Conservation (phyloP, 2,797 vertebrate genomes). For the Phyllotis vaccarum region DNA sequence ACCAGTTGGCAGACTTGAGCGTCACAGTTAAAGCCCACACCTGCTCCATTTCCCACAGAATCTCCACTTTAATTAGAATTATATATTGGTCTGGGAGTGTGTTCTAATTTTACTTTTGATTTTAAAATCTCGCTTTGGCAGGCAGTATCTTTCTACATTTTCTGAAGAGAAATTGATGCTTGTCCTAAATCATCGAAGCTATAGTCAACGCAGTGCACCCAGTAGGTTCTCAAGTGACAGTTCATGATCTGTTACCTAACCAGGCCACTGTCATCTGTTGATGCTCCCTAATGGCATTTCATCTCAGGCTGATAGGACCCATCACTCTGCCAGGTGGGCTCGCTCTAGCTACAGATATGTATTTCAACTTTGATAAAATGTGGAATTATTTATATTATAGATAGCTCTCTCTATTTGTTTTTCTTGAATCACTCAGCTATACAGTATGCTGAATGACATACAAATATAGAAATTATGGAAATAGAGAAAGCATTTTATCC, state of each 20-base stretch:
- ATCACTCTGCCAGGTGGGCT: slow-evolving; percentile 23
- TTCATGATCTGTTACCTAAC: neutral
- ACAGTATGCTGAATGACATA: slow-evolving; percentile 77
- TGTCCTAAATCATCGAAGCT: neutral
- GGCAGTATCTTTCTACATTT: neutral
- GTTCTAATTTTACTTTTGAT: slow-evolving; percentile 68
- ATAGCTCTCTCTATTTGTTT: slow-evolving; percentile 75
- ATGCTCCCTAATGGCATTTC: neutral
- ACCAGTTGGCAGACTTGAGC: slow-evolving; percentile 56
- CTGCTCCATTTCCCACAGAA: slow-evolving; percentile 65
- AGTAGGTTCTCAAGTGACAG: slow-evolving; percentile 6
- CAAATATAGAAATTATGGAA: slow-evolving; percentile 84
- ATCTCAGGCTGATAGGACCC: neutral
- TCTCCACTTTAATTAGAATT: slow-evolving; percentile 69
- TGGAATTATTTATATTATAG: slow-evolving; percentile 69
- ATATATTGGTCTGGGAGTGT: slow-evolving; percentile 27
- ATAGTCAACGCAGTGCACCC: neutral
- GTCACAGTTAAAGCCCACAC: slow-evolving; percentile 67
- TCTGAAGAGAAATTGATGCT: slow-evolving; percentile 25
- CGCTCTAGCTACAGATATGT: slow-evolving; percentile 39
- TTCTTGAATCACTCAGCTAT: slow-evolving; percentile 77
- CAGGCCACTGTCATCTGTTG: neutral
- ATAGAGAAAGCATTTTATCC: slow-evolving; percentile 77
- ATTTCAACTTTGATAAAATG: slow-evolving; percentile 68
- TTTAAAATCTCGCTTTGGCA: slow-evolving; percentile 68